phyloP scores from a whole-genome alignment of 1,140 invertebrate genomes.

The Drosophila insularis region DNA sequence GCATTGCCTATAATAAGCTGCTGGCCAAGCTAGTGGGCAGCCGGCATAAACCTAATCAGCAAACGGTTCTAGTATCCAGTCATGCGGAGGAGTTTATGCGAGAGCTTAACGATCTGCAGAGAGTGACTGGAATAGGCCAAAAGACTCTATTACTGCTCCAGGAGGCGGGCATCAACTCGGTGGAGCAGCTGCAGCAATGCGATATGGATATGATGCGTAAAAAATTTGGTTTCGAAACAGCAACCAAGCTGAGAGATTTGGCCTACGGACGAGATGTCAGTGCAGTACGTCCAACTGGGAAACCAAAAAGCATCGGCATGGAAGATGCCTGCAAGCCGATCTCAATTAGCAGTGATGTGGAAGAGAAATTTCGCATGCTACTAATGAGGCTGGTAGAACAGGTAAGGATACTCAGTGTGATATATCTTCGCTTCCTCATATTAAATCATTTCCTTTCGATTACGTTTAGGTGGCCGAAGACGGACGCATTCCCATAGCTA shows the following conservation, averaged over 20 bases:
- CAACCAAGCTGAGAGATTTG: slow-evolving; percentile 86
- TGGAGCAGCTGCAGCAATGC: slow-evolving; percentile 87
- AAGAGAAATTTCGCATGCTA: slow-evolving; percentile 86
- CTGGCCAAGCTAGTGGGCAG: slow-evolving; percentile 90
- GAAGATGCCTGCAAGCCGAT: slow-evolving; percentile 90
- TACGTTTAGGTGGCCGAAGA: slow-evolving; percentile 85
- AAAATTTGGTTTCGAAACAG: slow-evolving; percentile 87
- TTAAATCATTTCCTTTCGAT: background rate
- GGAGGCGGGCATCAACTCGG: slow-evolving; percentile 86
- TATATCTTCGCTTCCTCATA: background rate
- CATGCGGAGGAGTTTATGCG: slow-evolving; percentile 86
- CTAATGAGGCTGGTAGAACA: slow-evolving; percentile 87
- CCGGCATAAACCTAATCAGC: slow-evolving; percentile 90
- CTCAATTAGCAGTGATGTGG: slow-evolving; percentile 87
- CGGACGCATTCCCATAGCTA: slow-evolving; percentile 88
- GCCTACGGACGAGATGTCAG: slow-evolving; percentile 88
- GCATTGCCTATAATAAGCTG: slow-evolving; percentile 92
- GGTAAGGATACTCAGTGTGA: slow-evolving; percentile 22
- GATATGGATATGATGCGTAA: slow-evolving; percentile 85
- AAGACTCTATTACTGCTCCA: slow-evolving; percentile 86
- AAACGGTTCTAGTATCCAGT: slow-evolving; percentile 89
- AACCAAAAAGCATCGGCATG: slow-evolving; percentile 87
- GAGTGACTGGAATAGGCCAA: slow-evolving; percentile 89
- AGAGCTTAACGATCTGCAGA: slow-evolving; percentile 84
- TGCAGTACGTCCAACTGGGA: slow-evolving; percentile 87